A percentile compares a stretch with the other conserved stretches of the same genome.
These are phyloP conservation scores for Theonella swinhoei DNA, from an alignment of 37 sponge, comb jelly and placozoan species.

Conservation along the genomic window DNA sequence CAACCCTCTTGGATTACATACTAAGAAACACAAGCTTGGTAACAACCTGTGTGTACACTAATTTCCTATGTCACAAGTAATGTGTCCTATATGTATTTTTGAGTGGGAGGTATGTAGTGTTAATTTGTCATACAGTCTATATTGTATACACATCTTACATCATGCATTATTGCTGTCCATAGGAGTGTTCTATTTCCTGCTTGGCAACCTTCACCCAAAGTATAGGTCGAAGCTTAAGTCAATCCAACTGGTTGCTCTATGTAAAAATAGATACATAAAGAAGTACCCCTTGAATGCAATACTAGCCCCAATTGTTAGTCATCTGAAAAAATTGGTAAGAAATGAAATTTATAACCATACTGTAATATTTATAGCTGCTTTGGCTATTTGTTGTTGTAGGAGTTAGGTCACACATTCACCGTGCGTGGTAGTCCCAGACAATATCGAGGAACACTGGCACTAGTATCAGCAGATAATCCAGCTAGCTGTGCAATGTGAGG, in stretches of 20 bases:
- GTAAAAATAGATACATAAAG: not conserved
- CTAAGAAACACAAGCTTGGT: slow-evolving; percentile 37
- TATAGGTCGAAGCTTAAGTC: slow-evolving; percentile 2
- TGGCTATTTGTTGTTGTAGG: not conserved
- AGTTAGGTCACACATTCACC: not conserved
- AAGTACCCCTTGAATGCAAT: slow-evolving; percentile 33
- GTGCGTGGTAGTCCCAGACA: not conserved
- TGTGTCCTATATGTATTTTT: not conserved
- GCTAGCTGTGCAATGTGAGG: slow-evolving; percentile 16
- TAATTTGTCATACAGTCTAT: not conserved
- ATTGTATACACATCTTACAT: not conserved
- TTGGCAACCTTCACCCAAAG: slow-evolving; percentile 41
- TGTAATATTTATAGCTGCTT: not conserved
- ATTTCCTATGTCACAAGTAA: too few species aligned
- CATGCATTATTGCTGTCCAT: not conserved
- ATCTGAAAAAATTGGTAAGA: slow-evolving; percentile 33
- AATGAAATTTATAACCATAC: not conserved
- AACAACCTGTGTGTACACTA: too few species aligned
- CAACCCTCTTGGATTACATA: slow-evolving; percentile 35
- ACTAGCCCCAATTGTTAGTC: slow-evolving; percentile 32
- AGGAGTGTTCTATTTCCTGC: slow-evolving; percentile 44
- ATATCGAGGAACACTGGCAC: slow-evolving; percentile 6
- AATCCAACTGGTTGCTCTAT: slow-evolving; percentile 32
- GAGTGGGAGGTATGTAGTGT: not conserved
- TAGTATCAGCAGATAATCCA: slow-evolving; percentile 34